These are phyloP conservation scores for Campylomormyrus tamandua DNA, from an alignment of 2,113 vertebrate genomes.

Conservation along the genomic window DNA sequence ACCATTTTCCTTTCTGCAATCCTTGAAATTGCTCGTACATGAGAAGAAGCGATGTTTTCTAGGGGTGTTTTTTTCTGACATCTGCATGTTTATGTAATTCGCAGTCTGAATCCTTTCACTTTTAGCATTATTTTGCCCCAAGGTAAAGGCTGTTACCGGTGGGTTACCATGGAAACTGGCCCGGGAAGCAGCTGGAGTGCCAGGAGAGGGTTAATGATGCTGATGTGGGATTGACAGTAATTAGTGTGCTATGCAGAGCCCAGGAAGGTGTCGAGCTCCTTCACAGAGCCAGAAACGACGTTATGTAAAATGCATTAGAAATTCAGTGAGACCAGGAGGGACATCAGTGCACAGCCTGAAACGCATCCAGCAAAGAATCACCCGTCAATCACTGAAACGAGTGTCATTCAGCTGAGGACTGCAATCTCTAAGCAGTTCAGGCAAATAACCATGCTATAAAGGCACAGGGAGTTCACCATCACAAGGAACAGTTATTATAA, in stretches of 20 bases:
- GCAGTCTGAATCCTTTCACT: not conserved
- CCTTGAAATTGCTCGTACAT: not conserved
- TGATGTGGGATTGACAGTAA: not conserved
- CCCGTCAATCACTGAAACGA: not conserved
- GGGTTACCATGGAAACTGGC: constrained; percentile 16
- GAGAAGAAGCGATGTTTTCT: not conserved
- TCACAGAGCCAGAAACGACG: not conserved
- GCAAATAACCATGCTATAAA: not conserved
- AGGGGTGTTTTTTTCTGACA: not conserved
- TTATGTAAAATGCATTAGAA: not conserved
- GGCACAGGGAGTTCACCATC: not conserved
- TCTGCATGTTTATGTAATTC: not conserved
- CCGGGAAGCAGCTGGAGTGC: not conserved
- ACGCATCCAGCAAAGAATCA: not conserved
- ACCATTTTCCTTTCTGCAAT: not conserved
- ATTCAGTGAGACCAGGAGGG: not conserved
- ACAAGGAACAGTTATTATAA: not conserved
- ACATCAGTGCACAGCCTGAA: not conserved
- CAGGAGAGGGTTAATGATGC: not conserved
- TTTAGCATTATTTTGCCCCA: not conserved
- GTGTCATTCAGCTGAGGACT: not conserved
- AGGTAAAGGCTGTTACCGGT: constrained; percentile 4
- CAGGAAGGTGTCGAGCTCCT: not conserved
- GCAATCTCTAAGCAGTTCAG: not conserved
- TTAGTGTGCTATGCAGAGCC: not conserved